Conservation (phyloP, 1,140 invertebrate genomes). For the Drosophila ananassae region DNA sequence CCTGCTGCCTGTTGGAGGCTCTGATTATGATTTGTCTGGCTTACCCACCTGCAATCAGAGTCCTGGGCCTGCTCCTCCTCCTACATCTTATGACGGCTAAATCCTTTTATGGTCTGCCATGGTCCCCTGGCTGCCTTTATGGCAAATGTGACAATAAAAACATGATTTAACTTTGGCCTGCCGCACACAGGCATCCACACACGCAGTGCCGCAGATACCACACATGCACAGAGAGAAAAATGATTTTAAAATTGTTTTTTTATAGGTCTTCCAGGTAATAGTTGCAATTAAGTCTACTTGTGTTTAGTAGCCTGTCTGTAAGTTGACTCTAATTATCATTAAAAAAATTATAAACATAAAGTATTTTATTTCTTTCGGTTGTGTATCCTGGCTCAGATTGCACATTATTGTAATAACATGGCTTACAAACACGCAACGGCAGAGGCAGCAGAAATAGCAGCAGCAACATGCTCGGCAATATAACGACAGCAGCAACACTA, state of each 20-base stretch:
- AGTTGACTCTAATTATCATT: neutral
- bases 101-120: constrained; percentile 33
- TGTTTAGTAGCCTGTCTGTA: neutral
- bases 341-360: neutral
- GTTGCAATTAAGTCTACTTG: too few relatives aligned
- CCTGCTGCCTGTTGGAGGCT: constrained; percentile 48
- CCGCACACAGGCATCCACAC: constrained; percentile 39
- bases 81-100: constrained; percentile 62
- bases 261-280: neutral
- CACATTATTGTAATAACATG: constrained; percentile 81
- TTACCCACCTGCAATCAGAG: constrained; percentile 42
- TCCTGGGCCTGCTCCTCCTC: neutral
- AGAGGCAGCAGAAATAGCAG: constrained; percentile 40
- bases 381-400: constrained; percentile 14
- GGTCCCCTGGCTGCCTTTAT: constrained; percentile 66
- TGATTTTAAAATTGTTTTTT: neutral
- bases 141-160: constrained; percentile 81
- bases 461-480: constrained; percentile 30
- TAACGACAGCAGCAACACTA: constrained; percentile 13
- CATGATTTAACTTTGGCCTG: constrained; percentile 79
- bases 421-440: constrained; percentile 74
- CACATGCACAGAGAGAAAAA: neutral
- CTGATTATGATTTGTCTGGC: constrained; percentile 81
- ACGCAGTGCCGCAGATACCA: constrained; percentile 15
- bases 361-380: neutral